phyloP scores from a whole-genome alignment of 1,140 invertebrate genomes.

The Danaus melanippus region DNA sequence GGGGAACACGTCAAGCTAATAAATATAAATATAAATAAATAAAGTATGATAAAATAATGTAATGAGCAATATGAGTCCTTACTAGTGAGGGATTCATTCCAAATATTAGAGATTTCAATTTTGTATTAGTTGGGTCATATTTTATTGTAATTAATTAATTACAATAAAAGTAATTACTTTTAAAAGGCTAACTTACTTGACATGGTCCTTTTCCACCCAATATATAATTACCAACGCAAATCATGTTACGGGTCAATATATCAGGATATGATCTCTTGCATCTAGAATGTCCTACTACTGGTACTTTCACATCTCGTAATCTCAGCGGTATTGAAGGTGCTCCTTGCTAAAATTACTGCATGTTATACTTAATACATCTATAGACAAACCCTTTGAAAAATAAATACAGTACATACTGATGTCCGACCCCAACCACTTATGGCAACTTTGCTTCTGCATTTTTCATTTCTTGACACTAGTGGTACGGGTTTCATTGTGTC shows the following conservation, averaged over 20 bases:
- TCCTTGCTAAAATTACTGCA: constrained; percentile 35
- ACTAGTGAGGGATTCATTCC: no score
- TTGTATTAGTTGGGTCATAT: no score
- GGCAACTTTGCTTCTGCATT: constrained; percentile 27
- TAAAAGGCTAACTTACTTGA: constrained; percentile 33
- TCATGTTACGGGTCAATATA: constrained; percentile 52
- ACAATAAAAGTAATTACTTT: no score
- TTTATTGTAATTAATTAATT: no score
- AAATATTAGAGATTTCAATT: no score
- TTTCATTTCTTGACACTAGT: constrained; percentile 28
- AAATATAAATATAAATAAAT: no score
- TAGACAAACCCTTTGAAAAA: neutral
- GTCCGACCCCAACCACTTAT: constrained; percentile 57
- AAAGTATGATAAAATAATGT: no score
- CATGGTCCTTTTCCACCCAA: constrained; percentile 57
- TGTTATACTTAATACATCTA: no score
- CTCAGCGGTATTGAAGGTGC: constrained; percentile 43
- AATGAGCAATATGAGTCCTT: no score
- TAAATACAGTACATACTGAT: constrained; percentile 22
- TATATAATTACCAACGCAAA: constrained; percentile 59
- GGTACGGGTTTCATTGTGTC: constrained; percentile 40
- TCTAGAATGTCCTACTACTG: constrained; percentile 30
- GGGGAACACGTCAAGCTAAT: no score
- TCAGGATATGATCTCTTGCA: constrained; percentile 32
- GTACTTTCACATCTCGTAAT: constrained; percentile 46